phyloP scores from a whole-genome alignment of 2,888 invertebrate species.

The Pedicia rivosa region DNA sequence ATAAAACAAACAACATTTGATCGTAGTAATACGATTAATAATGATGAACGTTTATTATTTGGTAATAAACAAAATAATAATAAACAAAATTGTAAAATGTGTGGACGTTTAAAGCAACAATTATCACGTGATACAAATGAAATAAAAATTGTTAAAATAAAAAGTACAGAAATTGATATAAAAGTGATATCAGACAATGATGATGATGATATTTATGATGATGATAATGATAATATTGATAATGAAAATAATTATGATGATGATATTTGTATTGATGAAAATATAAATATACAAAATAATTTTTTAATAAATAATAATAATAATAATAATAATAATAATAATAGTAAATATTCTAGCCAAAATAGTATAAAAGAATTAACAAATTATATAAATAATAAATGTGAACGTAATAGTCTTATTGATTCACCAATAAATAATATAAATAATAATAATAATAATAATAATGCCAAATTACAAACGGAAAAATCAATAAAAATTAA shows the following conservation, averaged over 20 bases:
- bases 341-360: not conserved
- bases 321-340: conserved; percentile 5
- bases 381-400: too few species aligned
- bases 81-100: too few species aligned
- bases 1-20: too few species aligned
- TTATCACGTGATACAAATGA: not conserved
- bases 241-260: not conserved
- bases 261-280: not conserved
- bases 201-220: not conserved
- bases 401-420: too few species aligned
- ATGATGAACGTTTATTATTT: too few species aligned
- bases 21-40: too few species aligned
- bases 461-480: too few species aligned
- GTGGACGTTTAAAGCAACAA: too few species aligned
- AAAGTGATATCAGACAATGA: conserved; percentile 3
- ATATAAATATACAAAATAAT: not conserved
- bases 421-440: conserved; percentile 2
- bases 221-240: not conserved
- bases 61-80: too few species aligned
- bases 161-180: conserved; percentile 4
- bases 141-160: conserved; percentile 4
- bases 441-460: not conserved
- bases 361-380: too few species aligned
- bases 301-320: conserved; percentile 3
- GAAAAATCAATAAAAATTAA: not conserved